Evolutionary conservation across 2,888 invertebrate species (phyloP).

Genomic region (Nesidiocoris tenuis): DNA sequence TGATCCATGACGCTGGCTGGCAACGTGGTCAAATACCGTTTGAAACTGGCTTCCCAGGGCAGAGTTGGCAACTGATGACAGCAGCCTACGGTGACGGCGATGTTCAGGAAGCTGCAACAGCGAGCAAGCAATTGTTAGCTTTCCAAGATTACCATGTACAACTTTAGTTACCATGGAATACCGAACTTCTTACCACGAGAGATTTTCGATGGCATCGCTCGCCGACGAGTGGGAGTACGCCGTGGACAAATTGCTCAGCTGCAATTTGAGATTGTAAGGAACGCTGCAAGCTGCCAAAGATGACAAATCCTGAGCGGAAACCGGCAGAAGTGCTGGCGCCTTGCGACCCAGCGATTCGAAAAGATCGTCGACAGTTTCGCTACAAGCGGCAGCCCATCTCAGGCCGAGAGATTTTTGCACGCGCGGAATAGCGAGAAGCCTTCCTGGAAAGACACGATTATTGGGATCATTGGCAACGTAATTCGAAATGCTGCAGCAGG

Average conservation of each 20-base stretch:
- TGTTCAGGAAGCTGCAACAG: constrained; percentile 15
- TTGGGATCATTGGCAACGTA: too few relatives aligned
- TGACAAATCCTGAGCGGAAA: constrained; percentile 11
- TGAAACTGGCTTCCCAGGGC: constrained; percentile 65
- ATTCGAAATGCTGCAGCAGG: too few relatives aligned
- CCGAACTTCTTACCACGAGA: neutral
- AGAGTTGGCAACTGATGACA: constrained; percentile 52
- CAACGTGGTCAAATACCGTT: constrained; percentile 63
- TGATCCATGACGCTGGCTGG: constrained; percentile 67
- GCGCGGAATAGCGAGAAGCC: neutral
- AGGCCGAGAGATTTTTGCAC: constrained; percentile 25
- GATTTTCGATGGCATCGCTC: constrained; percentile 15
- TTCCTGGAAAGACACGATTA: constrained; percentile 21
- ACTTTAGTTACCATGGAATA: neutral
- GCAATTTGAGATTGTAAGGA: constrained; percentile 14
- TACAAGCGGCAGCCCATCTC: constrained; percentile 3
- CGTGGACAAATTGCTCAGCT: constrained; percentile 15
- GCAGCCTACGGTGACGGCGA: constrained; percentile 1
- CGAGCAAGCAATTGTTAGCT: too few relatives aligned
- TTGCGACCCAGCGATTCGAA: neutral
- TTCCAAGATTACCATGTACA: neutral
- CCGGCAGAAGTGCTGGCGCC: constrained; percentile 12
- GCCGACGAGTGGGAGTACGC: constrained; percentile 35
- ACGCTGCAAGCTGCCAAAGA: constrained; percentile 5
- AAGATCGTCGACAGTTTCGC: constrained; percentile 8